Evolutionary conservation across 2,797 vertebrate genomes (phyloP), one percentile per base, ranked within the genome.

Genomic region (Darevskia mixta): DNA sequence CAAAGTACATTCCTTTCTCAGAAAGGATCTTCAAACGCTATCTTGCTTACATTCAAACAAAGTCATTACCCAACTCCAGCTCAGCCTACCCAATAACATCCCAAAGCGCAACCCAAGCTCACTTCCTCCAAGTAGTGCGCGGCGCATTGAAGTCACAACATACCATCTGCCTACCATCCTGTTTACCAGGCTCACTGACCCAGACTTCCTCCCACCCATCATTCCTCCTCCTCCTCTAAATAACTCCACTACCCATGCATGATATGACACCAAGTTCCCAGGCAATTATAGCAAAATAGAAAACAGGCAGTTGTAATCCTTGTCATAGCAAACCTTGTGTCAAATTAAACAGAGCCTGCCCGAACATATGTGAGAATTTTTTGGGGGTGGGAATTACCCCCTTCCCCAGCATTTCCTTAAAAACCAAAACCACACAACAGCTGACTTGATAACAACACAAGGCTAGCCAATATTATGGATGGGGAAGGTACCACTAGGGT

Each of bases 21-120:
- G 49, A 38, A 79, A 79, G 77, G 77, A 75, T 73, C 69, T 73
- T 55, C 45, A 81, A 38, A 69, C 35, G 61, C 10, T 38, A 81
- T 80, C 69, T 79, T 87, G 86, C 81, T 87, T 87, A 82, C 38
- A 81, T 35, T 81, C 25, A 64, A 72, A 72, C 85, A 79, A 55
- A 27, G 49, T 9, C 23, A 61, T 38, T 35, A 72, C 67, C 45
- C n/a, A 83, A 32, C 7, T 49, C 4, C 86, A 64, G 67, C 27
- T 81, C 29, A 13, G 20, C 6, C 27, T 75, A 55, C 66, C 43
- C 43, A 41, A 55, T 55, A 58, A 32, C 61, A 38, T 77, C 61
- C 38, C 38, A 43, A 15, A 11, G 20, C 4, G 27, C 35, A 75
- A 61, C 13, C 49, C 27, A 29, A 71, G 29, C 23, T 55, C 66